phyloP scores from a whole-genome alignment of 2,888 invertebrate species.

The Ptilodon capucinus region DNA sequence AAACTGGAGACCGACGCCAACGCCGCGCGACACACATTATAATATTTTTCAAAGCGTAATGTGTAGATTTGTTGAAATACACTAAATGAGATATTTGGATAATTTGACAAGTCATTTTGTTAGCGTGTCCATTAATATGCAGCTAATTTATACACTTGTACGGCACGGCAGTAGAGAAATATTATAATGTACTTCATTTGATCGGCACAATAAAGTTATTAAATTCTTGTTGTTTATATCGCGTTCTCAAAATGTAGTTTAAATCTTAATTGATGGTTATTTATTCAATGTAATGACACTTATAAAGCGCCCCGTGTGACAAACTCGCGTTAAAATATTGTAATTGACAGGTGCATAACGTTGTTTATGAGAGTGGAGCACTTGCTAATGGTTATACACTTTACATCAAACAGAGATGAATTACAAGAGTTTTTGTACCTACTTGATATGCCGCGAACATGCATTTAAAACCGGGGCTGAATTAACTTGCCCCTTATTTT shows the following conservation, averaged over 20 bases:
- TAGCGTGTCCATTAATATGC: conserved; percentile 35
- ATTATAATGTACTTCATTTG: conserved; percentile 2
- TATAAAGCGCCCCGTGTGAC: conserved; percentile 33
- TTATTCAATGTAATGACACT: conserved; percentile 25
- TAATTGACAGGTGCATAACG: conserved; percentile 36
- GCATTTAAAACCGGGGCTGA: neutral
- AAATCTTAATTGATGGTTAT: conserved; percentile 17
- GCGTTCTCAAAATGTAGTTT: conserved; percentile 1
- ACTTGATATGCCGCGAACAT: neutral
- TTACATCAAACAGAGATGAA: conserved; percentile 25
- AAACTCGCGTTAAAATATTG: conserved; percentile 37
- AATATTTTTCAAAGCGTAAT: conserved; percentile 55
- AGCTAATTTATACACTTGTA: conserved; percentile 16
- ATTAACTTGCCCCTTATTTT: neutral
- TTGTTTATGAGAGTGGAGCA: conserved; percentile 31
- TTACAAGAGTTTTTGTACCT: conserved; percentile 11
- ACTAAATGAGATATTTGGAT: conserved; percentile 58
- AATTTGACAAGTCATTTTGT: conserved; percentile 45
- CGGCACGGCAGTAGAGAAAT: conserved; percentile 2
- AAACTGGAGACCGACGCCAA: conserved; percentile 52
- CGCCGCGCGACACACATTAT: conserved; percentile 36
- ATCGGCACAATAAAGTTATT: conserved; percentile 21
- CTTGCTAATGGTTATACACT: conserved; percentile 38
- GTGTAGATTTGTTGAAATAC: conserved; percentile 73
- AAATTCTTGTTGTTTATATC: conserved; percentile 18